Conservation (phyloP, 2,797 vertebrate species). For the Gallinago solitaria region DNA sequence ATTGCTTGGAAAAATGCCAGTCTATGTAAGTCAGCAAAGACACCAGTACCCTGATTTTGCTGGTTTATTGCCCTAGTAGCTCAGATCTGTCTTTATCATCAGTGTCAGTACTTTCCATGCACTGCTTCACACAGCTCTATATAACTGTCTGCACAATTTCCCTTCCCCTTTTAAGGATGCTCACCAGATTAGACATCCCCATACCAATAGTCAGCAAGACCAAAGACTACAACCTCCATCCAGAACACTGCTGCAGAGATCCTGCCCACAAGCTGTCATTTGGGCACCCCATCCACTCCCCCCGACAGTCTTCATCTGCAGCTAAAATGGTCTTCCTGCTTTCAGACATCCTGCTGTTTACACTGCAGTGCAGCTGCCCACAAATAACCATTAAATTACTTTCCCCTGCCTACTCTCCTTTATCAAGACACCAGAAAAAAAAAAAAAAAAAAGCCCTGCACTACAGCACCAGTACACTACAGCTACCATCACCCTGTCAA, state of each 20-base stretch:
- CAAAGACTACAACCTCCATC: neutral
- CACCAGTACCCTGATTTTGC: neutral
- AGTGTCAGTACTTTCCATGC: conserved; percentile 36
- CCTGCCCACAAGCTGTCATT: neutral
- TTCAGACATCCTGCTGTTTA: neutral
- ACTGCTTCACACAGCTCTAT: conserved; percentile 11
- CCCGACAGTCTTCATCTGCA: neutral
- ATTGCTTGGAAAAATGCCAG: neutral
- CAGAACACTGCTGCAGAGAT: neutral
- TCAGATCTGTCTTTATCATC: conserved; percentile 48
- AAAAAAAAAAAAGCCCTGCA: neutral
- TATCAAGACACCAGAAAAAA: neutral
- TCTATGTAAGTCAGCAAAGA: neutral
- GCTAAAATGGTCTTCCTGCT: neutral
- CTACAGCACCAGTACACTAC: neutral
- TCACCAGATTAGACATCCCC: neutral
- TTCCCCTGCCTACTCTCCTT: neutral
- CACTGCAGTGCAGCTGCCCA: neutral
- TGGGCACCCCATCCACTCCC: neutral
- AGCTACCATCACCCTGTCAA: neutral
- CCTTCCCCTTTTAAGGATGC: neutral
- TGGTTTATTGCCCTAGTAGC: conserved; percentile 41
- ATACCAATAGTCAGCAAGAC: neutral
- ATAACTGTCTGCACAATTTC: conserved; percentile 2
- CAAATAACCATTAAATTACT: neutral